A percentile compares a stretch with the other conserved stretches of the same genome.
phyloP scores from a whole-genome alignment of 2,888 invertebrate genomes.

The Xestoiulus laeticollis region DNA sequence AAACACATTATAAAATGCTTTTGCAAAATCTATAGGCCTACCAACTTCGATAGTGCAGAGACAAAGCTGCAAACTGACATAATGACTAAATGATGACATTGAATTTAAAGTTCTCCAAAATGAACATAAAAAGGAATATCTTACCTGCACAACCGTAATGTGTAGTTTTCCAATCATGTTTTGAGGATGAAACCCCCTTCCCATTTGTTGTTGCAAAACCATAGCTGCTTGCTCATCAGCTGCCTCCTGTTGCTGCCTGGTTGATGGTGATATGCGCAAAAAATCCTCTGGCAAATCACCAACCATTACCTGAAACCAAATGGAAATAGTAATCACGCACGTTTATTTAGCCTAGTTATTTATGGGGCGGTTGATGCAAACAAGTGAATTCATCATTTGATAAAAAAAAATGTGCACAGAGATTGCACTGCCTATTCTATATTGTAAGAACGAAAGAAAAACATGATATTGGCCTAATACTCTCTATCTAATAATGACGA shows the following conservation, averaged over 20 bases:
- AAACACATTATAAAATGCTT: too few relatives aligned
- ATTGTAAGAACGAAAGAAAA: neutral
- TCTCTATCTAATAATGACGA: neutral
- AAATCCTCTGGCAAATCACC: slow-evolving; percentile 84
- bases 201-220: slow-evolving; percentile 64
- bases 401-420: neutral
- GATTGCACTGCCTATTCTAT: neutral
- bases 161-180: slow-evolving; percentile 76
- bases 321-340: slow-evolving; percentile 56
- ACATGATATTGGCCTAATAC: neutral
- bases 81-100: too few relatives aligned
- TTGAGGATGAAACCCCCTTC: slow-evolving; percentile 61
- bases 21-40: neutral
- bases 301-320: slow-evolving; percentile 70
- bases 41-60: slow-evolving; percentile 52
- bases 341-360: slow-evolving; percentile 8
- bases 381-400: neutral
- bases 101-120: too few relatives aligned
- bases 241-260: slow-evolving; percentile 75
- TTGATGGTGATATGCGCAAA: slow-evolving; percentile 67
- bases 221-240: slow-evolving; percentile 78
- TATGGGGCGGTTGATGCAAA: neutral
- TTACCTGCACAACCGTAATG: slow-evolving; percentile 82
- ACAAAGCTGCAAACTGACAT: neutral
- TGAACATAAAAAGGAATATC: neutral